Evolutionary conservation across 2,113 vertebrate species (phyloP).

Genomic region (Passer domesticus): DNA sequence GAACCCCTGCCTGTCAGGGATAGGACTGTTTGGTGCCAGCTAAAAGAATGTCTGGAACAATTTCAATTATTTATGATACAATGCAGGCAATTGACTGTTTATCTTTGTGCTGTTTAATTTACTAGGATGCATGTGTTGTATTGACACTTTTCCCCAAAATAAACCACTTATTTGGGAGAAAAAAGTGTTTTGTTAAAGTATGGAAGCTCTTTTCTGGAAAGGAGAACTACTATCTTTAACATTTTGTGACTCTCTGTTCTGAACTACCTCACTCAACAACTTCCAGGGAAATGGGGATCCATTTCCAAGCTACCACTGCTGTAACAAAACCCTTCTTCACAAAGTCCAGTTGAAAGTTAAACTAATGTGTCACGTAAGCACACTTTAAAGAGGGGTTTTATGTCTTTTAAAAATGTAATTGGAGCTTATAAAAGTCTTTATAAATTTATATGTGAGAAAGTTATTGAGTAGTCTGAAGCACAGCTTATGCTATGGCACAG

Average conservation of each 20-base stretch:
- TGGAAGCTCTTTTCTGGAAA: neutral
- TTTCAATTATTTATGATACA: neutral
- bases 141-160: neutral
- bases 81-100: neutral
- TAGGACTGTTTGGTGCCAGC: neutral
- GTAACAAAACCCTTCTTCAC: neutral
- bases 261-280: neutral
- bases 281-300: neutral
- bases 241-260: neutral
- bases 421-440: conserved; percentile 72
- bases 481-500: conserved; percentile 48
- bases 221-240: neutral
- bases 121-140: fast-evolving
- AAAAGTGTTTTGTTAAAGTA: neutral
- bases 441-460: conserved; percentile 68
- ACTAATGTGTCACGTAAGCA: conserved; percentile 51
- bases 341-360: conserved; percentile 48
- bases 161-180: fast-evolving
- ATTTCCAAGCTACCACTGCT: neutral
- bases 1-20: neutral
- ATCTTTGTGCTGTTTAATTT: neutral
- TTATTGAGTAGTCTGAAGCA: conserved; percentile 64
- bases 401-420: conserved; percentile 67
- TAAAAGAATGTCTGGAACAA: neutral
- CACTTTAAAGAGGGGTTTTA: conserved; percentile 46